A percentile compares a stretch with the other conserved stretches of the same genome.
Conservation (phyloP, 2,888 invertebrate species). For the Anoplius nigerrimus region DNA sequence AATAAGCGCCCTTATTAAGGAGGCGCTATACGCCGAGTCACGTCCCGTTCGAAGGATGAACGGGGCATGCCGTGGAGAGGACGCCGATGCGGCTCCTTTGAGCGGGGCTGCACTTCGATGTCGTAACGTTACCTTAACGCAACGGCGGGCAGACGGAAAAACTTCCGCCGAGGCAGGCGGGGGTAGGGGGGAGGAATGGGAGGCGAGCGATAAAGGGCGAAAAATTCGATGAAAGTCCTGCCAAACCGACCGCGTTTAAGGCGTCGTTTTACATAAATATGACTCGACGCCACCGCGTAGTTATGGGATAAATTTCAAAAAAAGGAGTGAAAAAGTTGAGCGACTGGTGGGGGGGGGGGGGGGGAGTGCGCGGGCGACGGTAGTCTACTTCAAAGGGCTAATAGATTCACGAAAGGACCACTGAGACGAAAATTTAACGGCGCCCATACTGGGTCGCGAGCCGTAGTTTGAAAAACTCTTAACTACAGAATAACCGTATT, state of each 20-base stretch:
- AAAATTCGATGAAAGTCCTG: too few species aligned
- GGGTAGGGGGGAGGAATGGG: too few species aligned
- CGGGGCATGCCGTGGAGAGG: background rate
- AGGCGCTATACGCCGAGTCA: conserved; percentile 15
- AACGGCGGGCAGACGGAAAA: too few species aligned
- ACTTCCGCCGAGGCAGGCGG: too few species aligned
- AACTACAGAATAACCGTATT: too few species aligned
- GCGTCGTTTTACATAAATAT: background rate
- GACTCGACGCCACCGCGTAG: background rate
- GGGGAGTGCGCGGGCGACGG: too few species aligned
- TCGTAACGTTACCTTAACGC: too few species aligned
- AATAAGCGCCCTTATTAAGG: conserved; percentile 8
- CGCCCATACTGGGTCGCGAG: too few species aligned
- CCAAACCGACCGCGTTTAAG: background rate
- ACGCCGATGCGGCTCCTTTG: background rate
- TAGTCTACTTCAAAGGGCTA: background rate
- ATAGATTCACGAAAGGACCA: background rate
- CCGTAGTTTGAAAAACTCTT: too few species aligned
- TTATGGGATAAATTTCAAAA: background rate
- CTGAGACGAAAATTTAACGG: background rate
- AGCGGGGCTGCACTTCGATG: background rate
- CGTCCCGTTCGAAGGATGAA: conserved; percentile 11
- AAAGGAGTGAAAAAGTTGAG: too few species aligned
- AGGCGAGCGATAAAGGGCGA: too few species aligned
- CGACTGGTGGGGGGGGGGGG: too few species aligned